Base-by-base conservation (phyloP, 2,888 invertebrate species). In the Ornithoptera priamus region DNA sequence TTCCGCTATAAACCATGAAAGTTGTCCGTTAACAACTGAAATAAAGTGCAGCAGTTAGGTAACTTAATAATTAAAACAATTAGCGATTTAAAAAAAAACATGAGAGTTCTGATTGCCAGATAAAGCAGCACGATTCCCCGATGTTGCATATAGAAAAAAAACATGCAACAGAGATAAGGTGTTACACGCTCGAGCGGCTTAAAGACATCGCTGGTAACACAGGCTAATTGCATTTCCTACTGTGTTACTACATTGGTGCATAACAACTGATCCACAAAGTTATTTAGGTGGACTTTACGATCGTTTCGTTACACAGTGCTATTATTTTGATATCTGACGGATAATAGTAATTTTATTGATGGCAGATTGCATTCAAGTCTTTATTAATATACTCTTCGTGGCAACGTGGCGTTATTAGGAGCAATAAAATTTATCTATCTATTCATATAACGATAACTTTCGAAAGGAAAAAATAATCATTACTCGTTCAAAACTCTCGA, bases 151-250 rank as follows among this genome's bases (percentile, higher is more conserved):
- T 90, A 89, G 90, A 92, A 92, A 70, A 22, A 92, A 92, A 91
- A 87, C 92, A 92, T 91, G 92, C 92, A 92, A 92, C 82, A 83
- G 85, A 91, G 92, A 92, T 92, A 92, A 92, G 91, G 83, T 80
- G 88, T 90, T 92, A 90, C 86, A 90, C 80, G 92, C 80, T 78
- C 87, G 87, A 91, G 88, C 86, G 89, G 87, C 77, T 88, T 77
- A 77, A 81, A 87, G 87, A 88, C 87, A 88, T 86, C 85, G 85
- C 81, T 81, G 81, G 84, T 81, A 81, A 81, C 85, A 82, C 84
- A 76, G 76, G 83, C 84, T 91, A 91, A 92, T 92, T 91, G 88
- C 90, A 85, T 89, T 92, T 92, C 92, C 92, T 92, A 87, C 87
- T 83, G 83, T 84, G 83, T 88, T 90, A 86, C 88, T 85, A 84